phyloP scores from a whole-genome alignment of 2,888 invertebrate species.

The Ectropis crepuscularia region DNA sequence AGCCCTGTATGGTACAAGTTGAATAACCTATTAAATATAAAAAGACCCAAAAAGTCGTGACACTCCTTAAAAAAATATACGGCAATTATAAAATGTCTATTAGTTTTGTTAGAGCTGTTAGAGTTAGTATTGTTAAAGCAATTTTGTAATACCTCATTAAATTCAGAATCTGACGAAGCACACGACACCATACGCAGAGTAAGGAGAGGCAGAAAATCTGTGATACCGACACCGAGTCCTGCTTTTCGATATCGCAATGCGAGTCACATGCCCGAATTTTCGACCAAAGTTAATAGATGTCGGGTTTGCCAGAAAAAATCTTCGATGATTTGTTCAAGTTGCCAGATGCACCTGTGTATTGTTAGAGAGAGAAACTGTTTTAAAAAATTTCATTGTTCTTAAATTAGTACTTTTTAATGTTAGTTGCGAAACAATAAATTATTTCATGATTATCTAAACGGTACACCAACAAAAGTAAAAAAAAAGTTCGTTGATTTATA shows the following conservation, averaged over 20 bases:
- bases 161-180: constrained; percentile 9
- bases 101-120: constrained; percentile 1
- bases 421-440: too few relatives aligned
- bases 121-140: constrained; percentile 1
- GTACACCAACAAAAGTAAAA: too few relatives aligned
- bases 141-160: constrained; percentile 4
- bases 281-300: constrained; percentile 5
- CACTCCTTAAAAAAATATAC: constrained; percentile 11
- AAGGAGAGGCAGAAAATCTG: constrained; percentile 7
- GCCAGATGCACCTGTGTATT: constrained; percentile 4
- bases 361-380: constrained; percentile 10
- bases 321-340: constrained; percentile 6
- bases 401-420: too few relatives aligned
- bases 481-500: too few relatives aligned
- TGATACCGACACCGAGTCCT: constrained; percentile 4
- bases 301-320: constrained; percentile 5
- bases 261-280: constrained; percentile 7
- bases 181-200: constrained; percentile 6
- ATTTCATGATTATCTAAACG: too few relatives aligned
- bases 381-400: constrained; percentile 5
- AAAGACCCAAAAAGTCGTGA: constrained; percentile 1
- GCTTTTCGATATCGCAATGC: constrained; percentile 6
- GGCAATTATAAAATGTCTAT: constrained; percentile 8
- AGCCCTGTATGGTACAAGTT: too few relatives aligned
- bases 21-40: too few relatives aligned